Evolutionary conservation across 2,888 invertebrate species (phyloP).

Genomic region (Latheticus oryzae): DNA sequence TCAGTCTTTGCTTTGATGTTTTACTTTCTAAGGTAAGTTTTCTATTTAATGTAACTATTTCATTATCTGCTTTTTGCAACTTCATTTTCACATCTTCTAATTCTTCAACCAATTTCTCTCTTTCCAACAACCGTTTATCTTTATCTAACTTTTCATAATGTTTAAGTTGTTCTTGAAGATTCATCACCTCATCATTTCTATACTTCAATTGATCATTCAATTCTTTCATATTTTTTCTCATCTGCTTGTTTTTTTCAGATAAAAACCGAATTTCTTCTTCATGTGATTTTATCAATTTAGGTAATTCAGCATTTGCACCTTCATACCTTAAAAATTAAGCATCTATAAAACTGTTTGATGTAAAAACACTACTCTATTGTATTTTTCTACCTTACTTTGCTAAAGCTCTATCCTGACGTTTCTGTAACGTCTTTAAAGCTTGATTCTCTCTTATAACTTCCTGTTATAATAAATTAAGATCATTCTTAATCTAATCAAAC

Average conservation of each 20-base stretch:
- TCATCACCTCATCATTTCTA: slow-evolving; percentile 75
- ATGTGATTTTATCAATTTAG: slow-evolving; percentile 80
- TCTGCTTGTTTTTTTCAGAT: slow-evolving; percentile 75
- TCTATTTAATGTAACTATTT: slow-evolving; percentile 75
- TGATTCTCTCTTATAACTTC: slow-evolving; percentile 80
- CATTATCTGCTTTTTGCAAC: slow-evolving; percentile 72
- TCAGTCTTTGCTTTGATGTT: slow-evolving; percentile 78
- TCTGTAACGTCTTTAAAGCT: slow-evolving; percentile 79
- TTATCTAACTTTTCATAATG: slow-evolving; percentile 78
- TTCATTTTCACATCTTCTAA: slow-evolving; percentile 69
- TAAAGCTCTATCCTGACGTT: slow-evolving; percentile 82
- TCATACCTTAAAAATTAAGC: slow-evolving; percentile 75
- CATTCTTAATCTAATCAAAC: not conserved
- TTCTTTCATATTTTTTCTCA: slow-evolving; percentile 74
- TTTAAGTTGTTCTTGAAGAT: slow-evolving; percentile 76
- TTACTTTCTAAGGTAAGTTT: slow-evolving; percentile 80
- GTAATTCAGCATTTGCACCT: slow-evolving; percentile 81
- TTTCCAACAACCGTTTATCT: slow-evolving; percentile 78
- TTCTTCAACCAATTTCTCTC: slow-evolving; percentile 78
- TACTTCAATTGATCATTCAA: slow-evolving; percentile 74
- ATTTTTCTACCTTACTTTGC: slow-evolving; percentile 68
- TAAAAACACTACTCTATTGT: no score
- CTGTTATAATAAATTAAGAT: slow-evolving; percentile 62
- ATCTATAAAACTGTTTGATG: no score
- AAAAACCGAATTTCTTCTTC: slow-evolving; percentile 81